Base-by-base conservation (phyloP, 2,797 vertebrate species). In the Galagoides demidoff region DNA sequence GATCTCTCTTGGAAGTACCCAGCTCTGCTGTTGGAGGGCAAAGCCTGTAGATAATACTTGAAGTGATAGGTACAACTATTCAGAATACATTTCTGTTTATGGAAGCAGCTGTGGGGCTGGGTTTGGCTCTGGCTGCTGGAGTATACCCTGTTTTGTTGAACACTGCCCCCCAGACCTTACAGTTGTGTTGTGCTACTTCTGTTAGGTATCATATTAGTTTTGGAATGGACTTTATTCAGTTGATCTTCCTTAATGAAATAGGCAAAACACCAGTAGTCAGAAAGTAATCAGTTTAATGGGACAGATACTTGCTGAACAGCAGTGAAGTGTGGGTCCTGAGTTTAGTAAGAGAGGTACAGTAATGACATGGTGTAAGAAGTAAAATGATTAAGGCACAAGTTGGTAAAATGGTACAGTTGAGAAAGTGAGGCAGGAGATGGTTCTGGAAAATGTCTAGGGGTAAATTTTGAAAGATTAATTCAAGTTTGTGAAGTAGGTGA, bases 221-320 rank as follows among this genome's bases (percentile, higher is more conserved):
- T 76, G 70, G 66, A 70, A 14, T 85, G 16, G 39, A 37, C 39
- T 84, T 78, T 52, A 74, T 70, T 19, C 39, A 61, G 12, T 96
- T 93, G n/a, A 31, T 90, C 25, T 95, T 94, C 22, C n/a, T 87
- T 93, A 70, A 23, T 86, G 49, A 81, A 89, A 1, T 66, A 22
- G 84, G 61, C 45, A 87, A 34, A 85, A 73, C n/a, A 52, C 27
- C 84, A 81, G 68, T 17, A 61, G n/a, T 68, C 45, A 88, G 34
- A 92, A 93, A 84, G 17, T 63, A 37, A 63, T 92, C n/a, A 45
- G 3, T 96, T 91, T 70, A 87, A n/a, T 93, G 84, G 63, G 68
- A 82, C 64, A 88, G 37, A 31, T 78, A 45, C 22, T 94, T 76
- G 27, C 0, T 64, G 39, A 92, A 83, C 14, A 77, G 61, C 13